Evolutionary conservation across 2,888 invertebrate genomes (phyloP).

Genomic region (Hemistola chrysoprasaria): DNA sequence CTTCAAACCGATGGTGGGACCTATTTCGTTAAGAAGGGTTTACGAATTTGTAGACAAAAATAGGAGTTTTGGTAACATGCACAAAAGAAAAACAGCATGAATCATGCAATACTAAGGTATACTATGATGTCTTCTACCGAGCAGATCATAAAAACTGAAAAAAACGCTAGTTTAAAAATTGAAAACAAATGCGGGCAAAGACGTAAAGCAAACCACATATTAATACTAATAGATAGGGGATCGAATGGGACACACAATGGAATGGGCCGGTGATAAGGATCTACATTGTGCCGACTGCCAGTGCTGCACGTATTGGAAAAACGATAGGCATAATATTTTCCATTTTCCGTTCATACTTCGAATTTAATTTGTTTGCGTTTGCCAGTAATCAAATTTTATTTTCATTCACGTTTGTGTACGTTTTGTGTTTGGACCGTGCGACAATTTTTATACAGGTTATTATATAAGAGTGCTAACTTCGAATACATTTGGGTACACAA

Average conservation of each 20-base stretch:
- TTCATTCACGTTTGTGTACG: conserved; percentile 14
- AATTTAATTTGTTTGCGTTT: conserved; percentile 17
- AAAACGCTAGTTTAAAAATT: neutral
- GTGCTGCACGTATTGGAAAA: conserved; percentile 40
- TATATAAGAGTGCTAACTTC: conserved; percentile 16
- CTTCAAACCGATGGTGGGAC: conserved; percentile 17
- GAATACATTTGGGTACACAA: conserved; percentile 13
- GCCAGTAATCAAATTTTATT: conserved; percentile 24
- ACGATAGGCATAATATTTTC: conserved; percentile 37
- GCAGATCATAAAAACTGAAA: conserved; percentile 3
- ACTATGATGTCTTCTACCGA: no score
- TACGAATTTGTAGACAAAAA: conserved; percentile 24
- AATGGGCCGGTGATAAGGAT: conserved; percentile 44
- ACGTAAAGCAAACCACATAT: conserved; percentile 18
- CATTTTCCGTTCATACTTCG: conserved; percentile 34
- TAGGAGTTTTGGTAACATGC: no score
- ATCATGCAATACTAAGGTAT: no score
- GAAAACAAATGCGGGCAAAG: conserved; percentile 22
- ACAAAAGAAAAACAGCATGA: no score
- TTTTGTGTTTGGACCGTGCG: conserved; percentile 18
- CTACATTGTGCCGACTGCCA: conserved; percentile 43
- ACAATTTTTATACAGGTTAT: conserved; percentile 12
- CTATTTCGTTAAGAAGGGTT: conserved; percentile 44
- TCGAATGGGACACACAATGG: conserved; percentile 12
- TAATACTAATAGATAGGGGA: conserved; percentile 18